phyloP scores from a whole-genome alignment of 1,140 invertebrate species.

The Drosophila suzukii region DNA sequence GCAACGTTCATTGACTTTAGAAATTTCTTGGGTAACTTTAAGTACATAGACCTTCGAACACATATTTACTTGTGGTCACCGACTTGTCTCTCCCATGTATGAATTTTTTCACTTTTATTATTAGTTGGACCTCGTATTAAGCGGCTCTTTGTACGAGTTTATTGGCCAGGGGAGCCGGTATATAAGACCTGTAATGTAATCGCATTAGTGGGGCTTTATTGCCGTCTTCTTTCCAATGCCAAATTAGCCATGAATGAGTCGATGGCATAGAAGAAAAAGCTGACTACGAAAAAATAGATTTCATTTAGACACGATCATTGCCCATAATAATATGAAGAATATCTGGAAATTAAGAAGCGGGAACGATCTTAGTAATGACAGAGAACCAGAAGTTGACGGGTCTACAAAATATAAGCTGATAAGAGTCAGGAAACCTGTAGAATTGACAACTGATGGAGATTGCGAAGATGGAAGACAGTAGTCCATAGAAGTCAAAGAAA shows the following conservation, averaged over 20 bases:
- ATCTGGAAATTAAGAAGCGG: slow-evolving; percentile 41
- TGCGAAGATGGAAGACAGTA: not conserved
- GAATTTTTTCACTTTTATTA: slow-evolving; percentile 75
- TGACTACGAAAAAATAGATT: slow-evolving; percentile 69
- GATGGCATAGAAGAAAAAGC: slow-evolving; percentile 22
- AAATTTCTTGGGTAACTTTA: slow-evolving; percentile 54
- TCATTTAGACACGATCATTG: slow-evolving; percentile 80
- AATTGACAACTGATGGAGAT: slow-evolving; percentile 19
- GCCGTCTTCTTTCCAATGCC: slow-evolving; percentile 52
- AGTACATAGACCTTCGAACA: slow-evolving; percentile 20
- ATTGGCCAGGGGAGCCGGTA: slow-evolving; percentile 25
- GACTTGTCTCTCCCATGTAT: slow-evolving; percentile 13
- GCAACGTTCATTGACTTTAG: slow-evolving; percentile 81
- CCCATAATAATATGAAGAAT: slow-evolving; percentile 61
- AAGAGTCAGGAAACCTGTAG: slow-evolving; percentile 51
- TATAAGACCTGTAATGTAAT: slow-evolving; percentile 73
- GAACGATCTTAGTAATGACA: slow-evolving; percentile 71
- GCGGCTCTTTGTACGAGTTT: slow-evolving; percentile 43
- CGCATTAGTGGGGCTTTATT: slow-evolving; percentile 74
- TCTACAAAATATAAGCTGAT: slow-evolving; percentile 74
- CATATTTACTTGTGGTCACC: slow-evolving; percentile 46
- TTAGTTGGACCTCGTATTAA: slow-evolving; percentile 68
- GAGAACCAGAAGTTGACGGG: slow-evolving; percentile 46
- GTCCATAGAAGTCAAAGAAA: not conserved
- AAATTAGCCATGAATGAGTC: slow-evolving; percentile 58